These are phyloP conservation scores for Semotilus atromaculatus DNA, from an alignment of 2,797 vertebrate genomes.

Conservation along the genomic window DNA sequence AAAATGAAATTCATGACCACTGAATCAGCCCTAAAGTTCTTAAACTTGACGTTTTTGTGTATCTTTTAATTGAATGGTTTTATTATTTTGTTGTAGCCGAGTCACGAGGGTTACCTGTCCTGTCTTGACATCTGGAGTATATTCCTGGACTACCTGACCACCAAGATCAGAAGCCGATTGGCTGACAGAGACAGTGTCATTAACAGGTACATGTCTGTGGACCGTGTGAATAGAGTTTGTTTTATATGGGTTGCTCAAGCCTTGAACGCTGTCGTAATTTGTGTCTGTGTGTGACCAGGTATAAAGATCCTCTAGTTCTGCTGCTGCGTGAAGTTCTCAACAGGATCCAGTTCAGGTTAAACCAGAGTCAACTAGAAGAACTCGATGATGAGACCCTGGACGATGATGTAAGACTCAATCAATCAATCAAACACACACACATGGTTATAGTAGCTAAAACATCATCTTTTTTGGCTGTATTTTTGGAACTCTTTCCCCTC, in stretches of 20 bases:
- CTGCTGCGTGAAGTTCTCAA: slow-evolving; percentile 94
- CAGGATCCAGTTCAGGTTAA: slow-evolving; percentile 95
- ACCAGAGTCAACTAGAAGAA: slow-evolving; percentile 96
- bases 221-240: neutral
- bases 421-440: neutral
- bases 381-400: slow-evolving; percentile 96
- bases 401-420: slow-evolving; percentile 88
- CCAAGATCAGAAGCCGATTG: slow-evolving; percentile 94
- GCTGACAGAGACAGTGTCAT: slow-evolving; percentile 93
- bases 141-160: slow-evolving; percentile 97
- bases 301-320: slow-evolving; percentile 94
- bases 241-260: neutral
- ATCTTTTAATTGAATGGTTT: neutral
- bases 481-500: slow-evolving; percentile 20
- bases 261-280: neutral
- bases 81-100: slow-evolving; percentile 80
- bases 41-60: too few relatives aligned
- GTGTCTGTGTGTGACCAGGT: slow-evolving; percentile 76
- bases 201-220: slow-evolving; percentile 82
- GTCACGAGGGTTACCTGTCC: slow-evolving; percentile 96
- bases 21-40: neutral
- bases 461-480: neutral
- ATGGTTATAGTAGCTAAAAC: neutral
- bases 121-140: slow-evolving; percentile 98
- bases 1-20: neutral